Base-by-base conservation (phyloP, 2,797 vertebrate species). In the Paguma larvata region DNA sequence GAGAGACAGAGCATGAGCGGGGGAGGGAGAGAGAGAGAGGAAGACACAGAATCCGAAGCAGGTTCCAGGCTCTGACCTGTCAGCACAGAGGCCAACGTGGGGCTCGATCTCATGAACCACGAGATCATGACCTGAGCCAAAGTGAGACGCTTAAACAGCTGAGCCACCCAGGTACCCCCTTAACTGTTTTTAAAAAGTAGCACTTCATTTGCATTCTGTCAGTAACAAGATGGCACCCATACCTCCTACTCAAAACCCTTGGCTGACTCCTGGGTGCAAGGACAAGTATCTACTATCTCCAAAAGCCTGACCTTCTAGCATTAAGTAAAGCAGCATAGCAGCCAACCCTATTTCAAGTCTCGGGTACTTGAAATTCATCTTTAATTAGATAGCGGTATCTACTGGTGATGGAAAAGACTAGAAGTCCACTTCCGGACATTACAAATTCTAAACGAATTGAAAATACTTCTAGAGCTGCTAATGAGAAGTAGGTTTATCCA, bases 381-480 rank as follows among this genome's bases (percentile, higher is more conserved):
- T 92, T 87, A 83, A 38, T 96, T 86, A 78, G 21, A 93, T 13
- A 92, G 38, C 30, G 85, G 23, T 67, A 78, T 70, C 73, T 80
- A 25, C 75, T 62, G 9, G 77, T 59, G 79, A 89, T 86, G 44
- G 41, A 59, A 93, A 95, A 80, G 72, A 86, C 13, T 34, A 16
- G 11, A 87, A 68, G 46, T 83, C 32, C 32, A 63, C 56, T 34
- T 73, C 30, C 14, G 83, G n/a, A 92, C 34, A 94, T 91, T 73
- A 85, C 16, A 59, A 46, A 93, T 59, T 94, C 38, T 12, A 53
- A 16, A 44, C 3, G 7, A 88, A 77, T 65, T n/a, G 75, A 77
- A 95, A 94, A 48, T 68, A 89, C 85, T 95, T 86, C 41, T 34
- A 77, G 88, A 89, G 68, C 18, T 86, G 44, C 70, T 93, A 95